These are phyloP conservation scores for Gavialis gangeticus DNA, from an alignment of 2,113 vertebrate species.

Conservation along the genomic window DNA sequence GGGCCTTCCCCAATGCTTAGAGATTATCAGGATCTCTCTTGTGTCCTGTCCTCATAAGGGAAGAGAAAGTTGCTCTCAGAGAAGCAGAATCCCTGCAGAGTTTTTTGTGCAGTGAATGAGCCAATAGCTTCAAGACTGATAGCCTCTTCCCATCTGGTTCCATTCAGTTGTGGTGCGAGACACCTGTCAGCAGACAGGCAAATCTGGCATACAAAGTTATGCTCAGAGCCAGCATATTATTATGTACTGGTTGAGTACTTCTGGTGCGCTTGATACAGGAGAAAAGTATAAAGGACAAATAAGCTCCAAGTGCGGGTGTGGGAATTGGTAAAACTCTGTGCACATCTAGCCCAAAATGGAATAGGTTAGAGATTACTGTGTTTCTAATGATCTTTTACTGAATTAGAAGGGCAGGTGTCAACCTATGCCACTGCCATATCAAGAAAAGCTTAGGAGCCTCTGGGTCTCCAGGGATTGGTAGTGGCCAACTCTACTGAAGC, in stretches of 20 bases:
- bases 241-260: accelerated
- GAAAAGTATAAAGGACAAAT: too few species aligned
- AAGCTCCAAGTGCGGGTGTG: accelerated
- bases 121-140: not conserved
- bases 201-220: accelerated
- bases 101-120: not conserved
- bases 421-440: not conserved
- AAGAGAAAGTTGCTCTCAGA: not conserved
- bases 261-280: accelerated
- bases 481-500: not conserved
- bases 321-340: not conserved
- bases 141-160: not conserved
- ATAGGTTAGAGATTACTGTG: accelerated
- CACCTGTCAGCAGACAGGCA: accelerated
- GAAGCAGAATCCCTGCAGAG: too few species aligned
- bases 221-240: accelerated
- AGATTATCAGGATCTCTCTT: too few species aligned
- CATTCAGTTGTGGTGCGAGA: not conserved
- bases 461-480: not conserved
- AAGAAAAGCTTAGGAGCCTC: not conserved
- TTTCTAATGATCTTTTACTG: too few species aligned
- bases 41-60: too few species aligned
- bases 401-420: too few species aligned
- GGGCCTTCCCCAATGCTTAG: not conserved
- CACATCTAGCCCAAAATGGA: accelerated